Evolutionary conservation across 2,888 invertebrate genomes (phyloP), one percentile per base, ranked within the genome.

Genomic region (Carabus problematicus): DNA sequence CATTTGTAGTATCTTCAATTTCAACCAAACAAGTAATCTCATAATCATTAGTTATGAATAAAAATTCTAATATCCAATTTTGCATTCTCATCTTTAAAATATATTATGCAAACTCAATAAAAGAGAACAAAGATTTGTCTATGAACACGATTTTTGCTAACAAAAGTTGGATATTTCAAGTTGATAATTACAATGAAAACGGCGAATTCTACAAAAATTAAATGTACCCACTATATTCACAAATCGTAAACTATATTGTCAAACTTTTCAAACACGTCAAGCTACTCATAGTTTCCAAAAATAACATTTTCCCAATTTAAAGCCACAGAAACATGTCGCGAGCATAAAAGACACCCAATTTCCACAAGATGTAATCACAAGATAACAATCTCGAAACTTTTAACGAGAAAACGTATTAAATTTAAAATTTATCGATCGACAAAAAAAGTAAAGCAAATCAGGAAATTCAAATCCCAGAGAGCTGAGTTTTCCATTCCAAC

Each of bases 321-420:
- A 3, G 11, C 14, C 11, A 14, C n/a, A 11, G 12, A 14, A 45
- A 45, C 11, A 12, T n/a, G 11, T n/a, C 3, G 11, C 29, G 40
- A 18, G 14, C 40, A 58, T 49, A 58, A 64, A 66, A 66, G 59
- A 66, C 45, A 40, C 12, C 41, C 59, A 66, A 66, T 66, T 66
- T 66, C 49, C 29, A 58, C 40, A 52, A 66, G 66, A 66, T 66
- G 47, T 66, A 66, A 66, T 66, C 66, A 66, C 58, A 66, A 66
- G 49, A 59, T 59, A 59, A 59, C 58, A 59, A 66, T 59, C 59
- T 58, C 29, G 59, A 49, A 66, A 66, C 45, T 66, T 66, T 66
- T 66, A 66, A 66, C 66, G 41, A 66, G 66, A 66, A 66, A 66
- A 41, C 58, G 66, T 66, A 66, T 66, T 58, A 66, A 66, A 66